Evolutionary conservation across 2,888 invertebrate genomes (phyloP), one percentile per base, ranked within the genome.

Genomic region (Trissonchulus latispiculum): DNA sequence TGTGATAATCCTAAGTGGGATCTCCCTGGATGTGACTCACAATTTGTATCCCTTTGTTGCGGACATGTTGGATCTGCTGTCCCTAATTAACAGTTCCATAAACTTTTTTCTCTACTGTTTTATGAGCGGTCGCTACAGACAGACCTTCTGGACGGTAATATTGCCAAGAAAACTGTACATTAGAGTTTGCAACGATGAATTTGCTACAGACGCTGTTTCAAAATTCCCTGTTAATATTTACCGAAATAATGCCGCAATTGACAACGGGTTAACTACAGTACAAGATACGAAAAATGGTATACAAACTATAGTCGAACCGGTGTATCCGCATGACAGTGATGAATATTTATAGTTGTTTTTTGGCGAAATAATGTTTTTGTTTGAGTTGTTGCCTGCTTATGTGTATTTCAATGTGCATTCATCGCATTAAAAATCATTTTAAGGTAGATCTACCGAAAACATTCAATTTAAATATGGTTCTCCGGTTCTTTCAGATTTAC

Each of bases 41-140:
- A 23, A 70, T 59, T 3, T 70, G 28, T 70, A 70, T 48, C 23
- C n/a, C 28, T 23, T 2, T 2, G 71, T 70, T 8, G 71, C 71
- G 15, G 71, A 70, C 28, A 70, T 70, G 18, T 29, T 70, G 8
- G 71, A 70, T 48, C 31, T 70, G 15, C 23, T 70, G 28, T 70
- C 71, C 8, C 71, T 70, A n/a, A 70, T 70, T 61, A 70, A 70
- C 31, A 48, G 48, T 29, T 70, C 71, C 2, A 35, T 70, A 18
- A 70, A 70, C 48, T 70, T 70, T 48, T 70, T 70, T 23, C 71
- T 70, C 23, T 70, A 70, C 59, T 70, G 71, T 31, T 28, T 29
- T 15, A 70, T 70, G 71, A 70, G 71, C 59, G 23, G 32, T 28
- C 31, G 29, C 23, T 70, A 70, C 59, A 48, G 71, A 59, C 48